Evolutionary conservation across 2,888 invertebrate species (phyloP).

Genomic region (Microctonus aethiopoides): DNA sequence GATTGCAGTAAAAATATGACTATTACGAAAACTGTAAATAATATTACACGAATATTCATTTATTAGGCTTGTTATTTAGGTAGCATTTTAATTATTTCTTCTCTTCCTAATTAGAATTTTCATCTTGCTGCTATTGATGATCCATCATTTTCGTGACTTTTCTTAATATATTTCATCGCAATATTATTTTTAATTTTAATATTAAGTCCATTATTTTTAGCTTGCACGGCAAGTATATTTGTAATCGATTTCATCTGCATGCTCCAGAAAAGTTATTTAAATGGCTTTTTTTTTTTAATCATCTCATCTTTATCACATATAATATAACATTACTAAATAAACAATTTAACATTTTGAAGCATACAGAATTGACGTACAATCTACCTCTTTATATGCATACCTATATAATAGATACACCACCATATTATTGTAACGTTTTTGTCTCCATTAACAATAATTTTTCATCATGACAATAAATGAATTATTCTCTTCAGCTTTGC

Average conservation of each 20-base stretch:
- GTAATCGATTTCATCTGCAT: constrained; percentile 38
- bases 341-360: constrained; percentile 51
- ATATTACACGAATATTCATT: background rate
- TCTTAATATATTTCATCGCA: constrained; percentile 8
- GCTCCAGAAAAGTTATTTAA: constrained; percentile 48
- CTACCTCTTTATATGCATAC: constrained; percentile 38
- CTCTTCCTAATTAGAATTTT: constrained; percentile 18
- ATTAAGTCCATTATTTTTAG: constrained; percentile 39
- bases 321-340: constrained; percentile 51
- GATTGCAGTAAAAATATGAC: too few species aligned
- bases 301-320: constrained; percentile 48
- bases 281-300: constrained; percentile 33
- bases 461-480: constrained; percentile 2
- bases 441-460: constrained; percentile 5
- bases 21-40: background rate
- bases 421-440: constrained; percentile 35
- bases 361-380: constrained; percentile 44
- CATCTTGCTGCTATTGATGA: constrained; percentile 33
- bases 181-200: constrained; percentile 5
- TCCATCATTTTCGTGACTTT: constrained; percentile 19
- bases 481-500: constrained; percentile 11
- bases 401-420: constrained; percentile 52
- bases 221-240: constrained; percentile 58
- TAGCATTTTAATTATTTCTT: too few species aligned
- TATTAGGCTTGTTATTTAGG: background rate